Percentiles rank a stretch among this genome's conserved stretches.
Conservation (phyloP, 2,888 invertebrate genomes). For the Nymphalis polychloros region DNA sequence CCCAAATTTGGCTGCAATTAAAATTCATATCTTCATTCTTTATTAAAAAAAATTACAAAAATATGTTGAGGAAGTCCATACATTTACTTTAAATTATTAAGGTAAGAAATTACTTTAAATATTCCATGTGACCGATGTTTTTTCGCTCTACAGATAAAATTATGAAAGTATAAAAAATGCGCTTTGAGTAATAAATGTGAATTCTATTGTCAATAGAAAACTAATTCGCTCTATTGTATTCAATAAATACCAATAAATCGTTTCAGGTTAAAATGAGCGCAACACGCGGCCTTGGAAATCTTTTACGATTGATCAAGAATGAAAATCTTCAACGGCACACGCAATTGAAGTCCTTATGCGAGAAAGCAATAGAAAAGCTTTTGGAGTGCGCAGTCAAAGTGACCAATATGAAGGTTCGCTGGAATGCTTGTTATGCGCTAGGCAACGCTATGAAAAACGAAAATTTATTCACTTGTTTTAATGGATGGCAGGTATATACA, state of each 20-base stretch:
- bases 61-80: too few species aligned
- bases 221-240: neutral
- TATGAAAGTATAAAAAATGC: neutral
- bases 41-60: too few species aligned
- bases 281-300: slow-evolving; percentile 90
- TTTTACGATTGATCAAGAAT: slow-evolving; percentile 84
- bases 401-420: slow-evolving; percentile 92
- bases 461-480: slow-evolving; percentile 68
- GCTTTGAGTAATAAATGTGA: neutral
- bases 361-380: slow-evolving; percentile 84
- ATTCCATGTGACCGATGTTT: too few species aligned
- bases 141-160: neutral
- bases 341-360: slow-evolving; percentile 78
- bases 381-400: slow-evolving; percentile 86
- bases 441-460: slow-evolving; percentile 88
- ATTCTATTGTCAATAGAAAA: neutral
- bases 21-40: neutral
- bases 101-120: too few species aligned
- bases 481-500: slow-evolving; percentile 79
- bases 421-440: slow-evolving; percentile 95
- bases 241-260: neutral
- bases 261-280: slow-evolving; percentile 85
- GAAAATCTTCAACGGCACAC: slow-evolving; percentile 71
- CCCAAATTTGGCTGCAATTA: neutral
- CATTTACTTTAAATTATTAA: too few species aligned